These are phyloP conservation scores for Pseudolycoriella hygida DNA, from an alignment of 2,888 invertebrate species.

Conservation along the genomic window DNA sequence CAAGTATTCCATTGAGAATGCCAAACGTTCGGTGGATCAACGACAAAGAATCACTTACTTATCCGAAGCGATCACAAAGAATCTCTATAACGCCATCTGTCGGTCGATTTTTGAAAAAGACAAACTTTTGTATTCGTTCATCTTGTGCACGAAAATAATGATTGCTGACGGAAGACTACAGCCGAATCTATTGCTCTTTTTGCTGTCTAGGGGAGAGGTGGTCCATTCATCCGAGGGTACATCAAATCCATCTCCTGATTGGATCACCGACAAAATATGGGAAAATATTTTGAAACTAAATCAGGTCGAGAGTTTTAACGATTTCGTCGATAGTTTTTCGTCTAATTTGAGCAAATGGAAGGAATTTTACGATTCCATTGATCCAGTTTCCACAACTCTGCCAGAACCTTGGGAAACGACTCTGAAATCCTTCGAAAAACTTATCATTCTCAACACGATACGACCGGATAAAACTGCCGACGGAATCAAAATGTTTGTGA, in stretches of 20 bases:
- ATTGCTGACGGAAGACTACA: conserved; percentile 42
- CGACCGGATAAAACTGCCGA: conserved; percentile 71
- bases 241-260: conserved; percentile 55
- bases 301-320: conserved; percentile 39
- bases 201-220: conserved; percentile 46
- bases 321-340: conserved; percentile 44
- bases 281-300: conserved; percentile 57
- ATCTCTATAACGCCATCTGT: conserved; percentile 72
- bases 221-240: neutral
- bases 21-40: conserved; percentile 43
- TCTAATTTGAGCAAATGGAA: conserved; percentile 36
- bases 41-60: conserved; percentile 57
- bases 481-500: conserved; percentile 60
- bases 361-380: conserved; percentile 43
- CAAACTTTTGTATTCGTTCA: conserved; percentile 70
- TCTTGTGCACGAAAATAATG: conserved; percentile 48
- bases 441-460: conserved; percentile 60
- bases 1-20: conserved; percentile 26
- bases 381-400: conserved; percentile 47
- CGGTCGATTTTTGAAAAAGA: conserved; percentile 79
- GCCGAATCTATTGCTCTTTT: conserved; percentile 49
- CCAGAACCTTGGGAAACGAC: conserved; percentile 47
- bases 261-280: conserved; percentile 72
- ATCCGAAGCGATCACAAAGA: conserved; percentile 64
- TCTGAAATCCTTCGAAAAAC: conserved; percentile 53